A percentile compares a stretch with the other conserved stretches of the same genome.
Evolutionary conservation across 2,888 invertebrate genomes (phyloP).

Genomic region (Thysanoteuthis rhombus): DNA sequence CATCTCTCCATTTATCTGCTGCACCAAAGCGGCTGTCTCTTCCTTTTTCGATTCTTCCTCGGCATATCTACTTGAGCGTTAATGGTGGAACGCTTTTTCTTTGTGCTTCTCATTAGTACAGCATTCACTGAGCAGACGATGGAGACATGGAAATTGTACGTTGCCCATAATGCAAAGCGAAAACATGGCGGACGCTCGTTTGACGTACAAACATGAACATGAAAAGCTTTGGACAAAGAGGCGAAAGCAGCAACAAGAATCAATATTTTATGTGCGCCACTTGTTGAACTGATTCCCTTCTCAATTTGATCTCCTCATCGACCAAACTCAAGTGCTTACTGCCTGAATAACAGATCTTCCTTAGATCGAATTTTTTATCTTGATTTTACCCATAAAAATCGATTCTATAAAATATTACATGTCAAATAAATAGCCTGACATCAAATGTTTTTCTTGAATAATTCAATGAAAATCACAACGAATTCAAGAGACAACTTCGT

Average conservation of each 20-base stretch:
- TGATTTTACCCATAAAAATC: background rate
- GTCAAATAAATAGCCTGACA: background rate
- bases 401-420: background rate
- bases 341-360: background rate
- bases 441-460: background rate
- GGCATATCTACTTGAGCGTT: background rate
- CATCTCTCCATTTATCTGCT: background rate
- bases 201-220: background rate
- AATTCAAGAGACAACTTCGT: too few species aligned
- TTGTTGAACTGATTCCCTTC: background rate
- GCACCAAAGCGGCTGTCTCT: background rate
- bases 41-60: background rate
- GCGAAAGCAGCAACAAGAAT: background rate
- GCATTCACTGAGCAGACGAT: background rate
- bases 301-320: background rate
- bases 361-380: background rate
- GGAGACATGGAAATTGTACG: background rate
- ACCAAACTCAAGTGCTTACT: background rate
- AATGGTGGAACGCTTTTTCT: background rate
- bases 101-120: background rate
- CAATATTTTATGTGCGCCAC: slow-evolving; percentile 12
- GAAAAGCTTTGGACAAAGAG: background rate
- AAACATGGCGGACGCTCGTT: background rate
- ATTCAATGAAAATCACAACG: background rate
- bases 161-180: background rate